Evolutionary conservation across 2,113 vertebrate genomes (phyloP), one percentile per base, ranked within the genome.

Genomic region (Rhea americana): DNA sequence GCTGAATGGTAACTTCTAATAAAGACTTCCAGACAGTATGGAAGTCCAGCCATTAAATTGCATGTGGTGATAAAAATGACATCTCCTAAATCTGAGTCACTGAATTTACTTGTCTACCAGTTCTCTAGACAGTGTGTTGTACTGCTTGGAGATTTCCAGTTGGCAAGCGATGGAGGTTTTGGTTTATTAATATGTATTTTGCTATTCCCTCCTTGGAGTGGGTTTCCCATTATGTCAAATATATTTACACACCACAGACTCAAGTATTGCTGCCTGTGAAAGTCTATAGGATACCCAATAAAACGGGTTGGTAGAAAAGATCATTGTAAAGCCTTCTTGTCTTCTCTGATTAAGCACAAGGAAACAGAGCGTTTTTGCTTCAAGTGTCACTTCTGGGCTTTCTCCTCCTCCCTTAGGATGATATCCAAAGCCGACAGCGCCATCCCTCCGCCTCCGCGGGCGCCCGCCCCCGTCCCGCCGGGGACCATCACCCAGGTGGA

Each of bases 391-490:
- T 66, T 10, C 1, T 28, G 50, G 45, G 11, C 28, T 68, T 28
- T 79, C 45, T 61, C 32, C 50, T 90, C 53, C 75, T 9, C 25
- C 51, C 25, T 24, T 45, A 99, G 99, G 88, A 99, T 98, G 98
- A 99, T 99, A 66, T 98, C 98, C 70, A 99, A 98, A 92, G 98
- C 98, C 1, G 98, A 99, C 18, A 97, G 97, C 2, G 68, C 97
- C 61, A 99, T 99, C 85, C 99, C 99, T 0, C 99, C 99, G 1
- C 99, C 99, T 0, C 99, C 99, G 0, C 96, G 95, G 9, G 98
- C 98, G 0, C 98, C 99, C 2, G 99, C 99, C 71, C 99, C 99
- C 0, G 97, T 97, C 13, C 98, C 98, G 0, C 99, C 99, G 0
- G 96, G 97, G 0, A 96, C 98, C 3, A n/a, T 98, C 84, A 98